Evolutionary conservation across 2,888 invertebrate species (phyloP), one percentile per base, ranked within the genome.

Genomic region (Netelia fuscicornis): DNA sequence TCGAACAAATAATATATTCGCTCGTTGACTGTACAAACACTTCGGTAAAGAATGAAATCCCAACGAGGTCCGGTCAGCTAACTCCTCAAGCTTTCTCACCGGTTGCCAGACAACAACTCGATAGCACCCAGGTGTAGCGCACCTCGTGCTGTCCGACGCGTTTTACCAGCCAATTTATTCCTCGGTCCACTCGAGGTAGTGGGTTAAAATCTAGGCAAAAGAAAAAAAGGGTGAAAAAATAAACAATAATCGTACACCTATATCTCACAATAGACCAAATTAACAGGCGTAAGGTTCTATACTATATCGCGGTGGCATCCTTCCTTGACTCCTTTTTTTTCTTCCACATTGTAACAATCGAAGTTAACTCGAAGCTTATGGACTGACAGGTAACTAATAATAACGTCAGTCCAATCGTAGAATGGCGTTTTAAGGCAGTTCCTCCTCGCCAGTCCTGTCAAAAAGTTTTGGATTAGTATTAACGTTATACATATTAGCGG

Each of bases 91-190:
- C 52, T n/a, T 65, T 67, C 56, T 65, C 37, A 20, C 65, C 42
- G 65, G 54, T 65, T 65, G 76, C 65, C 56, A 65, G 76, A 76
- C 65, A 65, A 20, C 58, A 58, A 3, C 54, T 54, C 76, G 56
- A 76, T 76, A 76, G 10, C 58, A 9, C 0, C 54, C 65, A 65
- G 65, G 65, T 76, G 65, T 48, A 20, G 65, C 76, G 20, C 54
- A 65, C 54, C 37, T 48, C 65, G 54, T 76, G 8, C 65, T 56
- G 54, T 76, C 54, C 54, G 54, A 76, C 64, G 54, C 76, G 65
- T 65, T 76, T 76, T 76, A 76, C 76, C 54, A 52, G 76, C 76
- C 76, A 76, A 76, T 76, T 76, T 76, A 76, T 76, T 65, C 54
- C 52, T 54, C 13, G 54, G 54, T 37, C 42, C 23, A 65, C 76